Conservation (phyloP, 2,888 invertebrate species). For the Linyphia triangularis region DNA sequence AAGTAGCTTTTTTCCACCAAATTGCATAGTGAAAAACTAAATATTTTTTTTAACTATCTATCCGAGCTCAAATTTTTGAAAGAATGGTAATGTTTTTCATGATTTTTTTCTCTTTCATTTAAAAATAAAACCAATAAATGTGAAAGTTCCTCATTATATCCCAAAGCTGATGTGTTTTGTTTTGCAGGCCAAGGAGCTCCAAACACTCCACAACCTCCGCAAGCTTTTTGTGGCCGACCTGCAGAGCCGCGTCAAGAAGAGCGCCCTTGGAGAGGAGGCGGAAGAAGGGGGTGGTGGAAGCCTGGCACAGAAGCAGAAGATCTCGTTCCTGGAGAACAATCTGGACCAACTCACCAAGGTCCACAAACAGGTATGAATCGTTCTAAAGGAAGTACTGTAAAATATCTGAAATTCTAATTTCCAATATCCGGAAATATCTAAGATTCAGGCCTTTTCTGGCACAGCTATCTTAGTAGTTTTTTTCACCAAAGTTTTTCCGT, state of each 20-base stretch:
- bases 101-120: too few relatives aligned
- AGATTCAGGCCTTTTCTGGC: neutral
- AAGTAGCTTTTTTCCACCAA: too few relatives aligned
- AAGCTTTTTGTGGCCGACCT: slow-evolving; percentile 99
- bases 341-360: slow-evolving; percentile 98
- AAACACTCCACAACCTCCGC: slow-evolving; percentile 97
- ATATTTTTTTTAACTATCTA: too few relatives aligned
- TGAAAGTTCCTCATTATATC: too few relatives aligned
- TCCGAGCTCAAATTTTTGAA: too few relatives aligned
- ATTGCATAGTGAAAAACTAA: too few relatives aligned
- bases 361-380: slow-evolving; percentile 82
- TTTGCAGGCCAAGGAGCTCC: slow-evolving; percentile 91
- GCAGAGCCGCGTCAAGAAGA: slow-evolving; percentile 86
- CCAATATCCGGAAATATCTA: neutral
- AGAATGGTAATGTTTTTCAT: too few relatives aligned
- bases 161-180: too few relatives aligned
- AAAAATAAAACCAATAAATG: too few relatives aligned
- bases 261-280: slow-evolving; percentile 85
- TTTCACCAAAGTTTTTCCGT: too few relatives aligned
- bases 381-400: neutral
- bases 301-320: slow-evolving; percentile 99
- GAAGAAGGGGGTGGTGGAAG: slow-evolving; percentile 95
- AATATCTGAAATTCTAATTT: neutral
- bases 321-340: slow-evolving; percentile 99
- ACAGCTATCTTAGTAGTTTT: too few relatives aligned